Conservation (phyloP, 2,888 invertebrate genomes). For the Ernsta delagoae region DNA sequence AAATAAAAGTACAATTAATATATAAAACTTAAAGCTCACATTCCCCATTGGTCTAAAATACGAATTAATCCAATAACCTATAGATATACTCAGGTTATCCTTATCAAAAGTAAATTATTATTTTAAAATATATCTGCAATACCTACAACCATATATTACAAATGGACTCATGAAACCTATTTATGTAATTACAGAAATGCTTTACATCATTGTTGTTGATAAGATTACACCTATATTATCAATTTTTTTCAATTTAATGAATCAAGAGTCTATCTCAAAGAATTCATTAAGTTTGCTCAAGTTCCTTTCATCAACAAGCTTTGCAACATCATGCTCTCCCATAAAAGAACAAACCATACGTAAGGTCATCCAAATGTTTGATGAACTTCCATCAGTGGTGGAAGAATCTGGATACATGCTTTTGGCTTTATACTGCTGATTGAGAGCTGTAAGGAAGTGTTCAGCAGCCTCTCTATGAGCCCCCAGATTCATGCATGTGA, state of each 20-base stretch:
- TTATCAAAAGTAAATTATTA: background rate
- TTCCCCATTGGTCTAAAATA: background rate
- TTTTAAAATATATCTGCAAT: background rate
- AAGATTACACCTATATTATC: too few species aligned
- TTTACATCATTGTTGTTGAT: too few species aligned
- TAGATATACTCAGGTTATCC: background rate
- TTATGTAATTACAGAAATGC: too few species aligned
- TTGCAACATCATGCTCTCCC: constrained; percentile 87
- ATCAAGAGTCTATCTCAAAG: constrained; percentile 62
- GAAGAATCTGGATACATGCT: constrained; percentile 64
- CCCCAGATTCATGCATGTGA: constrained; percentile 98
- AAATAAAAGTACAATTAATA: background rate
- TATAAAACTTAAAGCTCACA: background rate
- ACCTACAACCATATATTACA: too few species aligned
- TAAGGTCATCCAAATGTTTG: constrained; percentile 97
- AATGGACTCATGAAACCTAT: too few species aligned
- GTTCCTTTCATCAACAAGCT: constrained; percentile 86
- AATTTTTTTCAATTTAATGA: background rate
- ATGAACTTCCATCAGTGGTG: constrained; percentile 87
- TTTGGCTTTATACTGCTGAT: constrained; percentile 91
- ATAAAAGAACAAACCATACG: constrained; percentile 94
- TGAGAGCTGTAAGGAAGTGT: constrained; percentile 96
- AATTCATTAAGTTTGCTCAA: constrained; percentile 85
- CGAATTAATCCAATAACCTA: background rate
- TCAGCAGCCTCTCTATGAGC: constrained; percentile 98